Evolutionary conservation across 2,113 vertebrate genomes (phyloP), one percentile per base, ranked within the genome.

Genomic region (Nyctereutes procyonoides): DNA sequence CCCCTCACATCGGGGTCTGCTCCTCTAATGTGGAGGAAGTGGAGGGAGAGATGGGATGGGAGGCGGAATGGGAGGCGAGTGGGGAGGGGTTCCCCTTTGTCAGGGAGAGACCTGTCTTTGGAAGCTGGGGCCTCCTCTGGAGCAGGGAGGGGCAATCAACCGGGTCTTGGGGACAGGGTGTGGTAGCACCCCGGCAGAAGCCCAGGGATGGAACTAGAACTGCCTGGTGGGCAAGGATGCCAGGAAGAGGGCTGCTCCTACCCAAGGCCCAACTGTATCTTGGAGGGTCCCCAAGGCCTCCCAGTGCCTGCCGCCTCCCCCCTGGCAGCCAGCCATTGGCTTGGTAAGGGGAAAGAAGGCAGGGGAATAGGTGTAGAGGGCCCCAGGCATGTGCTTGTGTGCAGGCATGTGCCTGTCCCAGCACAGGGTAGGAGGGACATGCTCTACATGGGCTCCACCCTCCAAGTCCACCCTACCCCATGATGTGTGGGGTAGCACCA

Each of bases 331-430:
- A 38, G 48, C 55, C 74, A 35, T 63, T 58, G 38, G 7, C 62
- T 65, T 65, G 62, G n/a, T 53, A 51, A 53, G 30, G 51, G 65
- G 15, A 56, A 53, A 28, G 32, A 58, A 48, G 3, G 9, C 1
- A 0, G 32, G 32, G 51, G 28, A 26, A 24, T 0, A 4, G 11
- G 32, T 26, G 32, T 20, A n/a, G 48, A 82, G 69, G 77, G 26
- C 63, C 22, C 38, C 20, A 1, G 10, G 12, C 13, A 6, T 2
- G 6, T 32, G 51, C 5, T 13, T 15, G 43, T 2, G 8, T 28
- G 35, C 86, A 56, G 67, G 79, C 4, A 6, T 0, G 1, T 28
- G 2, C 22, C 43, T 24, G 14, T 51, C 51, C 74, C 58, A 35
- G 90, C 17, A 24, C 15, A 13, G 24, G 74, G 5, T 43, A 19